Base-by-base conservation (phyloP, 2,797 vertebrate genomes). In the Sebastiscus tertius region DNA sequence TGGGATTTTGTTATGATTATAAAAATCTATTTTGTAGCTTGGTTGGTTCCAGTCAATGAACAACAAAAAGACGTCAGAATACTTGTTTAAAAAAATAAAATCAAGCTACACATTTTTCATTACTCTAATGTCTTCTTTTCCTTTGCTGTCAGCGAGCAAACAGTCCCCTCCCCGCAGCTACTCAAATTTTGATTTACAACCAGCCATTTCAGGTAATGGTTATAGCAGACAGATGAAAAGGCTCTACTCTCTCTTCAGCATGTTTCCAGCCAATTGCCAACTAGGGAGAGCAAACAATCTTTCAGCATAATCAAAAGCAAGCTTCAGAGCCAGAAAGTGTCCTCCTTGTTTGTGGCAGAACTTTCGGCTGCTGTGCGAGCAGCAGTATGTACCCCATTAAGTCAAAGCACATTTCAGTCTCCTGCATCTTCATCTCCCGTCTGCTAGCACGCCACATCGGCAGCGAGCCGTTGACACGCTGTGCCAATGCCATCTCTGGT, bases 381-480 rank as follows among this genome's bases (percentile, higher is more conserved):
- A 70, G 72, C 77, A 76, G 69, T 76, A 18, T 83, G 84, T 74
- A 80, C 75, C 81, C 85, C 84, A 87, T 93, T 92, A 93, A 88
- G 84, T 82, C 62, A 81, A 79, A 90, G 62, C 78, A 79, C 72
- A 87, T 85, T 83, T 87, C 78, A 72, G 79, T 42, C 84, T 79
- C 68, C 80, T 79, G 77, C 76, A 73, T 88, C 75, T 77, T 55
- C 78, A 58, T 72, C 78, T 63, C 46, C 49, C 36, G 24, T 68
- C 49, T 72, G 66, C 68, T 54, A 60, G 62, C 55, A 12, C 31
- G 36, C 72, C 61, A 72, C 80, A 20, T 74, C 33, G 10, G 56
- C 75, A 78, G 67, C 49, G 80, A 88, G 87, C 76, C 59, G 29
- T 31, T 59, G 70, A 63, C 31, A 55, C 5, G 34, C 81, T 71